Evolutionary conservation across 1,140 invertebrate genomes (phyloP), one percentile per base, ranked within the genome.

Genomic region (Eurytemora carolleeae): DNA sequence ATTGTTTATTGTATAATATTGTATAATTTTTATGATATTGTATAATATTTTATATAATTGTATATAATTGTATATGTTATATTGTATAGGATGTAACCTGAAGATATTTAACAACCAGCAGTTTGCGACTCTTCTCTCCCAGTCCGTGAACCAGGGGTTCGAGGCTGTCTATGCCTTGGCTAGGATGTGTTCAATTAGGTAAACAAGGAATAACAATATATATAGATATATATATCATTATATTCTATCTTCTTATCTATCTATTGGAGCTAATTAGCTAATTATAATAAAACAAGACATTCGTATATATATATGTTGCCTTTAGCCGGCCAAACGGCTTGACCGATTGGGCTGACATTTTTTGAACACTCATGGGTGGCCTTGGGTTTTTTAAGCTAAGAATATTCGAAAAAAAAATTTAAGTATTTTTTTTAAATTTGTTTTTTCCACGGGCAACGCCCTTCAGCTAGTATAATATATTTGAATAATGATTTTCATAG

Each of bases 31-130:
- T 12, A 12, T 12, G 31, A 12, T n/a, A n/a, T n/a, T 12, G 31
- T n/a, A 44, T 7, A 7, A 44, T 44, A 44, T 7, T 44, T 12
- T 12, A 44, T 7, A 44, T n/a, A 44, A 7, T n/a, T 12, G 7
- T 44, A 7, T 12, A 44, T 44, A n/a, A 44, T 44, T 44, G 7
- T 7, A 44, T 44, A 44, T n/a, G 7, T n/a, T n/a, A 7, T 44
- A 44, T 44, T 44, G 31, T 44, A 12, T 44, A 44, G 87, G 91
- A 58, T 98, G 95, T 74, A 98, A 98, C 75, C 75, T 99, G 68
- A 98, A 98, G 78, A 97, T 99, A 65, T 99, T 99, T 76, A 97
- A 97, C 74, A 98, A 98, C 75, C 89, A 95, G 71, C 93, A 98
- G 76, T 99, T 99, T 75, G 94, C 94, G 7, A 84, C 88, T n/a